Evolutionary conservation across 2,797 vertebrate genomes (phyloP).

Genomic region (Diglossa cyanea): DNA sequence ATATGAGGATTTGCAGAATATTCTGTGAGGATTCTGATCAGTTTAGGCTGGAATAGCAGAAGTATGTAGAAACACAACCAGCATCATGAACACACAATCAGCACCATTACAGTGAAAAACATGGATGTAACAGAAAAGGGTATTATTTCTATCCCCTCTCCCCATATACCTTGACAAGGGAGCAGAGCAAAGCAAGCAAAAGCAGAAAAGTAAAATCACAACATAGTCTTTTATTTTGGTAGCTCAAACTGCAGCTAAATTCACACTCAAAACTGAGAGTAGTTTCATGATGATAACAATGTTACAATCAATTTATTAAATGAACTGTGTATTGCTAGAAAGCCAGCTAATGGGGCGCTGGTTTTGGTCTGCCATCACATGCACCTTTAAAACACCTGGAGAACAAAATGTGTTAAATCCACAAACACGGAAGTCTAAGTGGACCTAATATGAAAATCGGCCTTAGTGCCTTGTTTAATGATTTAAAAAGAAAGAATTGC

Average conservation of each 20-base stretch:
- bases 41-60: neutral
- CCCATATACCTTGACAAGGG: neutral
- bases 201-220: neutral
- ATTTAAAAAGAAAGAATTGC: neutral
- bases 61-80: neutral
- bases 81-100: neutral
- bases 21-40: neutral
- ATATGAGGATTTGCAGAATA: neutral
- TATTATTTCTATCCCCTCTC: neutral
- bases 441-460: neutral
- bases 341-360: neutral
- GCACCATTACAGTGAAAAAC: neutral
- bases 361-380: neutral
- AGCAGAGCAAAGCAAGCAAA: neutral
- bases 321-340: neutral
- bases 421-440: neutral
- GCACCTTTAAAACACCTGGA: neutral
- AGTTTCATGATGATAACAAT: neutral
- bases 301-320: neutral
- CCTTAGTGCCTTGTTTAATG: neutral
- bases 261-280: neutral
- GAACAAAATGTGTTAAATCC: neutral
- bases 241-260: neutral
- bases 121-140: neutral
- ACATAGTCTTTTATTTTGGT: neutral